Base-by-base conservation (phyloP, 2,888 invertebrate species). In the Tipula lateralis region DNA sequence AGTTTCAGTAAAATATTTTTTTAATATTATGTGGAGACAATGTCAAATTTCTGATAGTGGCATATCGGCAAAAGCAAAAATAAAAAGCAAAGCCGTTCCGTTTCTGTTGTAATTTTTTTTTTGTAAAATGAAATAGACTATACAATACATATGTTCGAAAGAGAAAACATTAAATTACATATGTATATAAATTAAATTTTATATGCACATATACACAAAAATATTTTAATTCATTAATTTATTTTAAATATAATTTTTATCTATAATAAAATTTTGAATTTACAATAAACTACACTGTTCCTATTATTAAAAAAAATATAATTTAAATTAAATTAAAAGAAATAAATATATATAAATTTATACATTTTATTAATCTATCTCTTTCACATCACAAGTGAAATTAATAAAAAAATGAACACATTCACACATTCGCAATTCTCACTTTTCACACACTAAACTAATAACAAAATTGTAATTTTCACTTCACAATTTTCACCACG, bases 31-130 rank as follows among this genome's bases (percentile, higher is more conserved):
- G 30, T 30, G 82, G 32, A 83, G 83, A 83, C 83, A 83, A 83
- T 83, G 83, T 83, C 83, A 83, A 83, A 83, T 36, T 19, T 83
- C 34, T 83, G 83, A 83, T 83, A 83, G 83, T 34, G 34, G 83
- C 83, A 83, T 83, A 83, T 83, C 83, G 83, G 83, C 83, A 83
- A 66, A 66, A 66, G 66, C 24, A 66, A 66, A 66, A 66, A 66
- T 66, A 66, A 66, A 66, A 83, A 83, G 83, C 83, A 83, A 83
- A 83, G 30, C 16, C 83, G 81, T 81, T 81, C 81, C 81, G 81
- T 82, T 82, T 82, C 82, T 32, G n/a, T 16, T 82, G 82, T 30
- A 82, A 82, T 44, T 44, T 36, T 44, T 32, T 32, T 32, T 32
- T 44, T 50, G 44, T n/a, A n/a, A 19, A 36, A 66, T 66, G 66